Evolutionary conservation across 2,888 invertebrate genomes (phyloP), one percentile per base, ranked within the genome.

Genomic region (Platypus cylindrus): DNA sequence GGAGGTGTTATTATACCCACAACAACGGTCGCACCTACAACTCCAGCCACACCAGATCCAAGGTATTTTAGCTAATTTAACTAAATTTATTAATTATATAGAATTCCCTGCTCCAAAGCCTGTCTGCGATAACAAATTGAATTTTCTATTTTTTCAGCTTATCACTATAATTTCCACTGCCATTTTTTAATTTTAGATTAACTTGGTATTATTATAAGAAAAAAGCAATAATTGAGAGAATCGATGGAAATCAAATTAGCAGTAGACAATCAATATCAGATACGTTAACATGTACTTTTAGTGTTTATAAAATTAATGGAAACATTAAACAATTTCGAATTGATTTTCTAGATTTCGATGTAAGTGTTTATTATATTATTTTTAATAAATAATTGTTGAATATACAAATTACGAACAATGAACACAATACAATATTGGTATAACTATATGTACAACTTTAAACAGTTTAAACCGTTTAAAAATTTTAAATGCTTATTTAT

Each of bases 291-390:
- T 85, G 85, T 53, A 66, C 68, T 5, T 61, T 80, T 31, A 69
- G 69, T 23, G 59, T 85, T 4, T 66, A 71, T 41, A 78, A 76
- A 58, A 51, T 67, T n/a, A 66, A 68, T 13, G 58, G 64, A 2
- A 67, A 71, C 39, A 65, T 84, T 11, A 67, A 67, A 44, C 83
- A 83, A 55, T 62, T 85, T 45, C 64, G 78, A 25, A 59, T 83
- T 33, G 80, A 82, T 51, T 78, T 83, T 46, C 54, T 68, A 4
- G 68, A 68, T 55, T 75, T 83, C 53, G 78, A 81, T 68, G 81
- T 78, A 61, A 53, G 53, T 37, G 15, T 24, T 17, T 24, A 9
- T 29, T 5, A 20, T 27, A 4, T 18, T 12, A 8, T 9, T 31
- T 18, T 41, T 28, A 13, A 9, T 14, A 28, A 23, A 11, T 25